These are phyloP conservation scores for Dryobotodes eremita DNA, from an alignment of 2,888 invertebrate species.

Conservation along the genomic window DNA sequence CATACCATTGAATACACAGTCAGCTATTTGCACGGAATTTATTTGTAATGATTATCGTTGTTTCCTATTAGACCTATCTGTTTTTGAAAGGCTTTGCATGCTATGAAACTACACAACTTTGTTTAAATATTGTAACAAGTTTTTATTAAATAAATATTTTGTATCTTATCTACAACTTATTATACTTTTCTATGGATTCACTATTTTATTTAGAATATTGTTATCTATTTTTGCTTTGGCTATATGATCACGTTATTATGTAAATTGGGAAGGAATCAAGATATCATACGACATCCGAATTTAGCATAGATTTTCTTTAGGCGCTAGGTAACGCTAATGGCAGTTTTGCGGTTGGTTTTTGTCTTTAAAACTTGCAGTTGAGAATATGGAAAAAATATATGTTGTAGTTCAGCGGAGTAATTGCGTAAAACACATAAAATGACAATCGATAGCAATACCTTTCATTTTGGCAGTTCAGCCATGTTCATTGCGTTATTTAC, in stretches of 20 bases:
- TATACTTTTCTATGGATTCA: background rate
- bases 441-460: no score
- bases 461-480: no score
- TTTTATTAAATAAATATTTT: constrained; percentile 11
- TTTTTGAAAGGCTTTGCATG: background rate
- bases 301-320: constrained; percentile 4
- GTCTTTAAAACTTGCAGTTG: background rate
- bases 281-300: constrained; percentile 6
- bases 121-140: constrained; percentile 18
- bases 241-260: background rate
- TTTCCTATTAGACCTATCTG: background rate
- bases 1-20: constrained; percentile 41
- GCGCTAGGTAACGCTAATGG: background rate
- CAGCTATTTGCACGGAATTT: constrained; percentile 24
- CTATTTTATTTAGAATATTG: constrained; percentile 17
- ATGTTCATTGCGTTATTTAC: no score
- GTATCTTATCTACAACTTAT: constrained; percentile 10
- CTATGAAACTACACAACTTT: constrained; percentile 9
- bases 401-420: no score
- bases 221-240: constrained; percentile 29
- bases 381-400: background rate
- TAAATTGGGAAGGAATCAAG: constrained; percentile 8
- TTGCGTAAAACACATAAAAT: no score
- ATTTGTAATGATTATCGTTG: background rate
- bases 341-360: no score